A percentile compares a stretch with the other conserved stretches of the same genome.
Evolutionary conservation across 2,113 vertebrate species (phyloP).

Genomic region (Harpagus bidentatus): DNA sequence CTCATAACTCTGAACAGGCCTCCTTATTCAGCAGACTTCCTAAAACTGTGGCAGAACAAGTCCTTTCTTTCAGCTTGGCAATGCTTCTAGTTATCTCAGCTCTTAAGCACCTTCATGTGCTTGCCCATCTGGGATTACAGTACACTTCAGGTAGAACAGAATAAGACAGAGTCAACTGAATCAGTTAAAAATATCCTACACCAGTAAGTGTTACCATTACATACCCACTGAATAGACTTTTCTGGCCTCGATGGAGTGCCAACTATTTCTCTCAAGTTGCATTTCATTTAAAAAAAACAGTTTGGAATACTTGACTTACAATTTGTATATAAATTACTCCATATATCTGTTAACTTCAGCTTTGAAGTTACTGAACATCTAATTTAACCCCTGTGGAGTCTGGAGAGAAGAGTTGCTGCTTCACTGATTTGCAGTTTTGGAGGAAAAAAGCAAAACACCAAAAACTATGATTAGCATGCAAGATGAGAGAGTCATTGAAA

Average conservation of each 20-base stretch:
- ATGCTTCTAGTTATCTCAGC: neutral
- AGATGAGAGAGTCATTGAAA: neutral
- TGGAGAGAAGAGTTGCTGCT: neutral
- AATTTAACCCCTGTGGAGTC: neutral
- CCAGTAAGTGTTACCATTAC: neutral
- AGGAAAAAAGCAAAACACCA: neutral
- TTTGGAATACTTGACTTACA: neutral
- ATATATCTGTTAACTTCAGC: neutral
- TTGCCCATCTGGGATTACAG: neutral
- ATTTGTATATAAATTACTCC: neutral
- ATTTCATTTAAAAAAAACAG: neutral
- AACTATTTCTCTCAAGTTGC: neutral
- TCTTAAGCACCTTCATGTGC: neutral
- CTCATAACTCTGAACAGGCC: neutral
- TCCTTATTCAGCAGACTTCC: neutral
- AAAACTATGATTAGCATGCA: neutral
- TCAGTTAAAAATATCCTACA: neutral
- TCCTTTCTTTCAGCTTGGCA: neutral
- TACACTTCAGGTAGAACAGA: neutral
- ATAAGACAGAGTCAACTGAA: neutral
- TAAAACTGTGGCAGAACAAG: neutral
- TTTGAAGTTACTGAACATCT: neutral
- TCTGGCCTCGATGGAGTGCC: neutral
- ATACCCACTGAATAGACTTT: neutral
- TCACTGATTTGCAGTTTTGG: neutral